Percentiles rank a stretch among this genome's conserved stretches.
phyloP scores from a whole-genome alignment of 2,797 vertebrate species.

The Gila robusta region DNA sequence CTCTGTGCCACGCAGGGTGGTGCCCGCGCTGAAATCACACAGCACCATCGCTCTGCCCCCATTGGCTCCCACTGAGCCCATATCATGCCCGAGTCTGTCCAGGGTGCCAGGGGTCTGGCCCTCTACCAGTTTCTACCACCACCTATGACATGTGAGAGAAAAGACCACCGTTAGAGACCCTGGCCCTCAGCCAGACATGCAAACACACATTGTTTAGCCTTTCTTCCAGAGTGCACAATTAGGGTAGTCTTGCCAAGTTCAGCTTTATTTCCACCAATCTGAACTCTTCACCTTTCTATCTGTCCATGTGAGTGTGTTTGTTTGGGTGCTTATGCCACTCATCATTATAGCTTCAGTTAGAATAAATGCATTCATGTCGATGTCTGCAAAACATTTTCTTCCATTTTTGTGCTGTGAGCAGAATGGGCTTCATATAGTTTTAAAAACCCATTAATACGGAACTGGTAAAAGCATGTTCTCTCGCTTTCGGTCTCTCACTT shows the following conservation, averaged over 20 bases:
- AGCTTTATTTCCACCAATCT: constrained; percentile 27
- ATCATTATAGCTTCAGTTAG: constrained; percentile 7
- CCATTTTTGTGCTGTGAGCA: background rate
- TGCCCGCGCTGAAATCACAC: constrained; percentile 43
- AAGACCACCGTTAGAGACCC: constrained; percentile 64
- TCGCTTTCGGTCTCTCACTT: background rate
- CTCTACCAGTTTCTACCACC: constrained; percentile 15
- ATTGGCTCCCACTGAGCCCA: constrained; percentile 23
- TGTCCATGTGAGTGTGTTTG: background rate
- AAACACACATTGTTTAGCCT: constrained; percentile 21
- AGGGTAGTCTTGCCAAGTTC: constrained; percentile 20
- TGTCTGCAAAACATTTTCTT: constrained; percentile 16
- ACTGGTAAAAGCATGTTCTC: constrained; percentile 31
- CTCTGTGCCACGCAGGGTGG: constrained; percentile 45
- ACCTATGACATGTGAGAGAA: constrained; percentile 47
- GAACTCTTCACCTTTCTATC: constrained; percentile 22
- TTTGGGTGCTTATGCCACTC: background rate
- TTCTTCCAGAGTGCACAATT: background rate
- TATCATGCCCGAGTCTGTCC: constrained; percentile 39
- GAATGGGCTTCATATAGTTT: constrained; percentile 17
- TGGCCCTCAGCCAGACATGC: constrained; percentile 47
- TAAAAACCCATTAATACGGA: constrained; percentile 42
- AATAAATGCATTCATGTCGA: background rate
- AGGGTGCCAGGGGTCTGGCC: constrained; percentile 29
- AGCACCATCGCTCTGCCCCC: constrained; percentile 31